These are phyloP conservation scores for Motacilla tschutschensis DNA, from an alignment of 2,113 vertebrate species.

Conservation along the genomic window DNA sequence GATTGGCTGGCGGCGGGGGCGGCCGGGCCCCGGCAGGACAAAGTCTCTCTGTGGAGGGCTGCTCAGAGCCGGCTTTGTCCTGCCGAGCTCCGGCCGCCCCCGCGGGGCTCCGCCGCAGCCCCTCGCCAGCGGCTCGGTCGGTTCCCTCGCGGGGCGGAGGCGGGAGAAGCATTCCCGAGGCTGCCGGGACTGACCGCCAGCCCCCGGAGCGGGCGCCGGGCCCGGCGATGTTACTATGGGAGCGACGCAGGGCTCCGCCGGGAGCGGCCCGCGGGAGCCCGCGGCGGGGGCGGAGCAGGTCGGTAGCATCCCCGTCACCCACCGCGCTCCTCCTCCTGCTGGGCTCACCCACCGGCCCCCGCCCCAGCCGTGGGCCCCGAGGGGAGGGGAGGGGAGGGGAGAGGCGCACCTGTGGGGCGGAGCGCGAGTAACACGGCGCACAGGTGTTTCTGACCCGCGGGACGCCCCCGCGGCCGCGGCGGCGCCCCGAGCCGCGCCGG, in stretches of 20 bases:
- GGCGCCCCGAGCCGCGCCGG: neutral
- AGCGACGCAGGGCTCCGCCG: slow-evolving; percentile 49
- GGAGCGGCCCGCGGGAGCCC: slow-evolving; percentile 5
- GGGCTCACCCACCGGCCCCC: neutral
- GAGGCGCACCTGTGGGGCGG: neutral
- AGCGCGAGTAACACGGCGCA: neutral
- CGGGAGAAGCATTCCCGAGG: neutral
- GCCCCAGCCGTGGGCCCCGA: neutral
- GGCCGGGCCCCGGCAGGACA: slow-evolving; percentile 8
- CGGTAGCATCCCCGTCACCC: neutral
- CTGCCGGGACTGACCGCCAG: neutral
- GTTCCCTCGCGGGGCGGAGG: neutral
- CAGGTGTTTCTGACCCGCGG: too few relatives aligned
- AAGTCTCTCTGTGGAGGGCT: slow-evolving; percentile 29
- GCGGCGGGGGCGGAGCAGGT: slow-evolving; percentile 38
- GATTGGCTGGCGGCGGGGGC: slow-evolving; percentile 32
- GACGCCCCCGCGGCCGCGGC: too few relatives aligned
- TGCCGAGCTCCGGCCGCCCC: neutral
- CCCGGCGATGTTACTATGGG: slow-evolving; percentile 45
- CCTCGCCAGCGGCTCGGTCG: neutral
- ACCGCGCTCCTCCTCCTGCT: neutral
- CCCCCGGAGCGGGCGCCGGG: neutral
- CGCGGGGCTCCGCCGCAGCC: neutral
- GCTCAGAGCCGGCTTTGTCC: slow-evolving; percentile 31
- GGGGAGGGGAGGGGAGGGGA: too few relatives aligned